Evolutionary conservation across 2,888 invertebrate genomes (phyloP).

Genomic region (Mantis religiosa): DNA sequence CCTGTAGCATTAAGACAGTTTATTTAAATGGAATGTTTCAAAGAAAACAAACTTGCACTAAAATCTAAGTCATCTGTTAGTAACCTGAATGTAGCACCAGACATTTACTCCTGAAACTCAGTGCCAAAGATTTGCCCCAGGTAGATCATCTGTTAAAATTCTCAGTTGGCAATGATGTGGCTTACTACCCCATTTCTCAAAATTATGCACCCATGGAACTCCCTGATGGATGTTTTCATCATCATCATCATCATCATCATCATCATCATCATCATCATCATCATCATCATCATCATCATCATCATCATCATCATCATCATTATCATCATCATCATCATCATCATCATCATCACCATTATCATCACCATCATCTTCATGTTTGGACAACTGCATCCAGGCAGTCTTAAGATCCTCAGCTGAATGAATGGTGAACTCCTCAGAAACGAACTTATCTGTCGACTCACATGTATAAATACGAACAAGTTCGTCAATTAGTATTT

Average conservation of each 20-base stretch:
- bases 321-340: too few species aligned
- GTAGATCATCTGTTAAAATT: neutral
- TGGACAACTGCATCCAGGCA: neutral
- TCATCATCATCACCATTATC: too few species aligned
- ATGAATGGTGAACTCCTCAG: neutral
- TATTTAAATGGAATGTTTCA: too few species aligned
- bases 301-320: too few species aligned
- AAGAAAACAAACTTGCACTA: too few species aligned
- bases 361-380: neutral
- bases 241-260: too few species aligned
- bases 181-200: neutral
- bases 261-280: too few species aligned
- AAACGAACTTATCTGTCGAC: neutral
- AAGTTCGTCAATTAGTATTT: neutral
- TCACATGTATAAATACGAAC: neutral
- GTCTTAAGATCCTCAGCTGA: neutral
- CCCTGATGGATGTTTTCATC: neutral
- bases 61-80: too few species aligned
- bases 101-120: neutral
- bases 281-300: too few species aligned
- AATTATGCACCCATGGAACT: neutral
- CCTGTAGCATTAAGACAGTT: too few species aligned
- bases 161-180: neutral
- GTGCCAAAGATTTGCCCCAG: neutral
- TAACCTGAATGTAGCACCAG: too few species aligned